Base-by-base conservation (phyloP, 2,113 vertebrate genomes). In the Petrocephalus zakoni region DNA sequence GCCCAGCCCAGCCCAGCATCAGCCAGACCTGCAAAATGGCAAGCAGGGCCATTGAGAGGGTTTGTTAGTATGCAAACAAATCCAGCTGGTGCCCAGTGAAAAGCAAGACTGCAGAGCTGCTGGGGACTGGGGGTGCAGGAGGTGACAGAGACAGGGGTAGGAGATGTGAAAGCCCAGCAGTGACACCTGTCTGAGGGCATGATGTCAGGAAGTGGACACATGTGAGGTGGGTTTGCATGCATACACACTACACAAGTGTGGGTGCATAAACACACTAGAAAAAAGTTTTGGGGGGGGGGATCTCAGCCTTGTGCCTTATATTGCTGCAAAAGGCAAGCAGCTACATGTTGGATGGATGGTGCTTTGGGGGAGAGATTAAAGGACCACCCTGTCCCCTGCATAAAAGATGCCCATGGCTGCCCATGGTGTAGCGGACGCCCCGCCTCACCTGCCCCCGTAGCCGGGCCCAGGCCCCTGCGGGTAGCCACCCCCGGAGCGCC, bases 391-490 rank as follows among this genome's bases (percentile, higher is more conserved):
- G 53, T 22, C 21, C 52, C 47, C 21, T 56, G 37, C 29, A 8
- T 7, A 68, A 68, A 68, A 68, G 6, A 8, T 6, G 21, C 17
- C 61, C 61, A 68, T 25, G n/a, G 61, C 61, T n/a, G 61, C 25
- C 8, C 22, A 0, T 5, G 46, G 7, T 4, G 7, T 11, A 49
- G 37, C 1, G 78, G 37, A 22, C 2, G 42, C 34, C 15, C 15
- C 1, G 21, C 81, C 93, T 95, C 93, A 99, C 98, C 97, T 97
- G 34, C 96, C 92, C 0, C 95, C 55, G 2, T 99, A 99, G 4
- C 86, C 86, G 11, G 86, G 95, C 8, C 86, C 86, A 1, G 86
- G 95, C 3, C 94, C 95, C 0, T 95, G 91, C 68, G 93, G 94
- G 90, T 95, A 95, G 0, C 96, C 93, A 10, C 85, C 85, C 37